These are phyloP conservation scores for Tympanuchus pallidicinctus DNA, from an alignment of 2,113 vertebrate species.

Conservation along the genomic window DNA sequence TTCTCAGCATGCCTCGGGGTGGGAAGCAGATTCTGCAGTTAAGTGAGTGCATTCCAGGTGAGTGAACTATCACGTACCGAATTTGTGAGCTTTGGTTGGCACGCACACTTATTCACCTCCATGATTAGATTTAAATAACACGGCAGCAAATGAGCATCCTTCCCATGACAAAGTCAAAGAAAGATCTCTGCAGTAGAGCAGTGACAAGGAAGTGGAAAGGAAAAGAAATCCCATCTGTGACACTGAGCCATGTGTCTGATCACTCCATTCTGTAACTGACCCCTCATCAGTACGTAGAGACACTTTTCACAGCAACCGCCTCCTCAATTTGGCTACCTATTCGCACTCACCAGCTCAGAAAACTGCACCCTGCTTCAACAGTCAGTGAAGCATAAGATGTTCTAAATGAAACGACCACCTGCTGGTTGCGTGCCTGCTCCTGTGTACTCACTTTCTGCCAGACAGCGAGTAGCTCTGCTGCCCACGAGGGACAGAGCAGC, in stretches of 20 bases:
- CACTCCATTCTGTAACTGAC: background rate
- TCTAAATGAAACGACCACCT: background rate
- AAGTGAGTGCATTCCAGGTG: background rate
- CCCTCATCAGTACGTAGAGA: background rate
- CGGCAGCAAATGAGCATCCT: background rate
- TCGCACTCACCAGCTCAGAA: background rate
- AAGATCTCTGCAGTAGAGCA: background rate
- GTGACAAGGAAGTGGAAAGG: background rate
- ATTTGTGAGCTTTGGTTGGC: background rate
- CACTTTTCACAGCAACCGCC: background rate
- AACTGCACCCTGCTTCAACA: background rate
- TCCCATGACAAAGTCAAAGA: background rate
- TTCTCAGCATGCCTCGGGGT: background rate
- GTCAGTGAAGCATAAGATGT: background rate
- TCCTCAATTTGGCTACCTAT: background rate
- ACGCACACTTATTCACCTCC: background rate
- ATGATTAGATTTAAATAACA: background rate
- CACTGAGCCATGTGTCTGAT: background rate
- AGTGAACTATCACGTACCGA: fast-evolving
- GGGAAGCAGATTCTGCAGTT: background rate
- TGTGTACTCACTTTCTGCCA: background rate
- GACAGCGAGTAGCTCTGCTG: fast-evolving
- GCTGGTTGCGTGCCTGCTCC: background rate
- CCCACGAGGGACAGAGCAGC: fast-evolving
- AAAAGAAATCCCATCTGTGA: background rate